Percentiles rank a stretch among this genome's conserved stretches.
These are phyloP conservation scores for Bacillus rossius DNA, from an alignment of 1,140 invertebrate genomes.

Conservation along the genomic window DNA sequence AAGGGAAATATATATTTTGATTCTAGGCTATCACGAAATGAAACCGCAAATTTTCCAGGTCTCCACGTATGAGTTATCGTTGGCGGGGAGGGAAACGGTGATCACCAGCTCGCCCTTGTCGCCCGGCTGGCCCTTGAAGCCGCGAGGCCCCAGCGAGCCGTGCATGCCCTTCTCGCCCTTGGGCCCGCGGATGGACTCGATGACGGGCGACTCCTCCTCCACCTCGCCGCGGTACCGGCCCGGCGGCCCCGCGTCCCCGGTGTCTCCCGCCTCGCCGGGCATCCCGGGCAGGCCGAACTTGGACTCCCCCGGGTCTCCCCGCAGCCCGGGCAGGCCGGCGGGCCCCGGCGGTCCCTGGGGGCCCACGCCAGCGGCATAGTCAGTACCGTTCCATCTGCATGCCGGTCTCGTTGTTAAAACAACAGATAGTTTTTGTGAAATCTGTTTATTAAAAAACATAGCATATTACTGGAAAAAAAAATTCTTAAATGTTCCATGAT, in stretches of 20 bases:
- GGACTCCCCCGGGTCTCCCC: slow-evolving; percentile 46
- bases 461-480: no score
- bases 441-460: no score
- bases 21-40: no score
- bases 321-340: slow-evolving; percentile 42
- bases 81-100: no score
- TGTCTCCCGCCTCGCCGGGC: slow-evolving; percentile 46
- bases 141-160: slow-evolving; percentile 46
- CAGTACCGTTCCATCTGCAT: no score
- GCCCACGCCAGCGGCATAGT: neutral
- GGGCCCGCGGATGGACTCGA: neutral
- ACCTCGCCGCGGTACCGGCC: slow-evolving; percentile 45
- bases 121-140: slow-evolving; percentile 15
- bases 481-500: no score
- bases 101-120: no score
- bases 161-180: slow-evolving; percentile 48
- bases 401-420: no score
- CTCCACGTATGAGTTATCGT: no score
- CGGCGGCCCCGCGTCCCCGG: slow-evolving; percentile 42
- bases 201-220: slow-evolving; percentile 20
- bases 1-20: no score
- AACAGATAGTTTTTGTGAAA: no score
- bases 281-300: slow-evolving; percentile 26
- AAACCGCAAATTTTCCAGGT: no score
- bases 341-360: slow-evolving; percentile 31